Conservation (phyloP, 2,888 invertebrate genomes). For the Drosophila peninsularis region DNA sequence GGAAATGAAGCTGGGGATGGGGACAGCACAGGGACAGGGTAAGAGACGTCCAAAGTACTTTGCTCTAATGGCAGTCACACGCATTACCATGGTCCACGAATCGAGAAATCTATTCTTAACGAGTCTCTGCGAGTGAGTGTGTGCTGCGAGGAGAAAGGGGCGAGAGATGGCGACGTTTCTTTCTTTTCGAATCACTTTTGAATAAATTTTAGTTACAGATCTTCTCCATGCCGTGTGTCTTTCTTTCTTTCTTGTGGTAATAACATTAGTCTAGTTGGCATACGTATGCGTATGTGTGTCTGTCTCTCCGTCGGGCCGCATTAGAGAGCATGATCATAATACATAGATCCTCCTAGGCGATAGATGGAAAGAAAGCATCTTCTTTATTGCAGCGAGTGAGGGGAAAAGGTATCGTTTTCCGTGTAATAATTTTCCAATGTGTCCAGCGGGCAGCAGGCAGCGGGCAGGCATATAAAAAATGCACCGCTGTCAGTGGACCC, state of each 20-base stretch:
- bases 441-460: constrained; percentile 49
- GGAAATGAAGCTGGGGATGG: constrained; percentile 11
- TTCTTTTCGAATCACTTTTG: constrained; percentile 71
- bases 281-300: constrained; percentile 9
- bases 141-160: constrained; percentile 60
- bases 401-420: constrained; percentile 77
- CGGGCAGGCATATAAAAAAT: constrained; percentile 57
- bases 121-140: constrained; percentile 44
- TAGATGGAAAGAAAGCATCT: constrained; percentile 71
- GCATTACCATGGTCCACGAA: constrained; percentile 60
- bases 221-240: constrained; percentile 38
- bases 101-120: constrained; percentile 59
- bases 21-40: not conserved
- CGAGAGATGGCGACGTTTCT: constrained; percentile 59
- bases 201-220: constrained; percentile 74
- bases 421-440: constrained; percentile 71
- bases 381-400: constrained; percentile 42
- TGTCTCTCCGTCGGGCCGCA: not conserved
- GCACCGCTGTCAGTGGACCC: constrained; percentile 66
- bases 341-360: constrained; percentile 62
- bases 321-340: constrained; percentile 39
- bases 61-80: constrained; percentile 76
- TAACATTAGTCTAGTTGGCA: constrained; percentile 73
- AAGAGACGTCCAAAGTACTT: constrained; percentile 61
- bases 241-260: constrained; percentile 62